Percentiles rank a stretch among this genome's conserved stretches.
phyloP scores from a whole-genome alignment of 2,797 vertebrate species.

The Stomatorhinus walkeri region DNA sequence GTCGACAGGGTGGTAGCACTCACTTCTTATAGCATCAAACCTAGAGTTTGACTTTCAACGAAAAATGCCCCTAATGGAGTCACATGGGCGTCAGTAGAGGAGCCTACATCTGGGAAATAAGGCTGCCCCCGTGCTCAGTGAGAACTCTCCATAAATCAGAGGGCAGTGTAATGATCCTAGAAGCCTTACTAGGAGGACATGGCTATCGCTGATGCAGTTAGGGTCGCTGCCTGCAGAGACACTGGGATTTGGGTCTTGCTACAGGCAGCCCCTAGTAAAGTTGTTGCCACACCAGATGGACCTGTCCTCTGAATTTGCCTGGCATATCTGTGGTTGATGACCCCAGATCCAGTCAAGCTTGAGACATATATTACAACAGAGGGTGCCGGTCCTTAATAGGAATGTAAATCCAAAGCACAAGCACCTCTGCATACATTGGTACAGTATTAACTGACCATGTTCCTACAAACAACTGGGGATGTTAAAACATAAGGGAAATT shows the following conservation, averaged over 20 bases:
- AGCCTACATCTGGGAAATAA: not conserved
- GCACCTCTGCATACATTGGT: not conserved
- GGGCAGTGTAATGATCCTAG: not conserved
- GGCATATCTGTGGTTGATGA: not conserved
- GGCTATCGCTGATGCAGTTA: not conserved
- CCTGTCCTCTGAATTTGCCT: not conserved
- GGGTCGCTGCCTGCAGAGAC: not conserved
- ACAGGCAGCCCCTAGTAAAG: not conserved
- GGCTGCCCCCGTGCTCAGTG: not conserved
- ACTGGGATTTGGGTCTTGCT: not conserved
- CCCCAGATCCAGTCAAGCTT: not conserved
- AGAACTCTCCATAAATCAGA: not conserved
- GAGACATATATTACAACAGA: not conserved
- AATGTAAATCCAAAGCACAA: not conserved
- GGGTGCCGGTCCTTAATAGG: not conserved
- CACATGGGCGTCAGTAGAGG: not conserved
- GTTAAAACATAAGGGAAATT: not conserved
- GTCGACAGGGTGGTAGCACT: not conserved
- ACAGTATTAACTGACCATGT: not conserved
- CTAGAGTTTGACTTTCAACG: not conserved
- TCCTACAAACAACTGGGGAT: not conserved
- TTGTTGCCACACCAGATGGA: not conserved
- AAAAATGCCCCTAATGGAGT: not conserved
- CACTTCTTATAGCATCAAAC: not conserved
- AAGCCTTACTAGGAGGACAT: not conserved